These are phyloP conservation scores for Microcebus ravelobensis DNA, from an alignment of 2,113 vertebrate genomes.

Conservation along the genomic window DNA sequence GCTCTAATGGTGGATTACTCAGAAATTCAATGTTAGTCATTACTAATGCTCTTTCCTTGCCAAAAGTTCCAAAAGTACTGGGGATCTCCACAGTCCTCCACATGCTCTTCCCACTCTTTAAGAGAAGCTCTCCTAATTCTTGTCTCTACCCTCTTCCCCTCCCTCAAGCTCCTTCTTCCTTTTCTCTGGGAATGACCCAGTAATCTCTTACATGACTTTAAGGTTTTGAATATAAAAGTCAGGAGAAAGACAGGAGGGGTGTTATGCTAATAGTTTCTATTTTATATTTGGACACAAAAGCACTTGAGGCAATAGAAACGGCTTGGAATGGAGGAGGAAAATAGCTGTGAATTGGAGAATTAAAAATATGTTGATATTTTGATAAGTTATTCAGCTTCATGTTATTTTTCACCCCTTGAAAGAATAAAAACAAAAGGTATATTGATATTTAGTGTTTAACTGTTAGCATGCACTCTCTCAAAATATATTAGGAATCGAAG, in stretches of 20 bases:
- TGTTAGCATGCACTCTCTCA: not conserved
- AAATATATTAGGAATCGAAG: conserved; percentile 17
- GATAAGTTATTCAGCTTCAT: not conserved
- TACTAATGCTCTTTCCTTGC: not conserved
- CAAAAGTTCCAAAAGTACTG: not conserved
- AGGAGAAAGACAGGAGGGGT: not conserved
- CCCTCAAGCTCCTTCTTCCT: not conserved
- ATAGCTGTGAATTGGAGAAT: not conserved
- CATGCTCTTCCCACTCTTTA: not conserved
- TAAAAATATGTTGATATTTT: not conserved
- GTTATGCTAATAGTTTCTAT: not conserved
- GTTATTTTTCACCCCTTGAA: conserved; percentile 13
- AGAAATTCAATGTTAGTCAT: not conserved
- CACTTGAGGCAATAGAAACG: not conserved
- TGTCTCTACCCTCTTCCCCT: not conserved
- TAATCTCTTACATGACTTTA: not conserved
- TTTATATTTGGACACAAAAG: conserved; percentile 19
- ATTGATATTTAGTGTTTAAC: conserved; percentile 50
- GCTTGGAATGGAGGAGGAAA: not conserved
- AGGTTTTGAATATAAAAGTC: not conserved
- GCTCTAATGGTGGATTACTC: not conserved
- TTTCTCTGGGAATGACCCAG: not conserved
- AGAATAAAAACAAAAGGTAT: not conserved
- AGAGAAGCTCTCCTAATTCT: not conserved
- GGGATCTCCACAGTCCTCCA: not conserved